Conservation (phyloP, 2,797 vertebrate species). For the Tolypeutes matacus region DNA sequence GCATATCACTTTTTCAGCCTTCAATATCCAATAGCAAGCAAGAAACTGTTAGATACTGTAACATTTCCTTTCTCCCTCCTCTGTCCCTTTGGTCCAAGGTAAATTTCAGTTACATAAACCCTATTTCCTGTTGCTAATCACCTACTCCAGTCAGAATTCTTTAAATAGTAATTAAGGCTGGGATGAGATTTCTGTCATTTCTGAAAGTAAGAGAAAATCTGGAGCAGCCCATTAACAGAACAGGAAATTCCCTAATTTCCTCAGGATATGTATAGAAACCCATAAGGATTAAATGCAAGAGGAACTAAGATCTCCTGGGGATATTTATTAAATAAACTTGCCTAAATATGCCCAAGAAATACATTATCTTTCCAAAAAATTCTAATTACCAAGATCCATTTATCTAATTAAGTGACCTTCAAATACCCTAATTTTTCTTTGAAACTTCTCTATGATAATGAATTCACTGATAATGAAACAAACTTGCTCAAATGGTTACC, state of each 20-base stretch:
- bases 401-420: conserved; percentile 76
- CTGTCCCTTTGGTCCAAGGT: conserved; percentile 57
- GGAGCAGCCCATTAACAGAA: conserved; percentile 57
- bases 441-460: conserved; percentile 67
- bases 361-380: conserved; percentile 58
- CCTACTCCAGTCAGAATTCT: conserved; percentile 54
- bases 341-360: conserved; percentile 72
- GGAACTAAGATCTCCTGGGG: conserved; percentile 55
- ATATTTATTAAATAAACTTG: conserved; percentile 78
- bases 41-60: neutral
- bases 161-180: conserved; percentile 77
- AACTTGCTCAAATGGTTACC: conserved; percentile 77
- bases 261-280: conserved; percentile 75
- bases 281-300: conserved; percentile 60
- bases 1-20: neutral
- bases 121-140: conserved; percentile 78
- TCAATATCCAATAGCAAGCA: neutral
- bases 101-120: conserved; percentile 63
- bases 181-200: conserved; percentile 75
- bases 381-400: conserved; percentile 73
- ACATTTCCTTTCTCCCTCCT: neutral
- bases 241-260: conserved; percentile 75
- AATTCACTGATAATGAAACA: conserved; percentile 74
- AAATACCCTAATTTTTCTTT: conserved; percentile 71
- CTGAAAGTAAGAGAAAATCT: conserved; percentile 64